These are phyloP conservation scores for Chelmon rostratus DNA, from an alignment of 2,797 vertebrate genomes.

Conservation along the genomic window DNA sequence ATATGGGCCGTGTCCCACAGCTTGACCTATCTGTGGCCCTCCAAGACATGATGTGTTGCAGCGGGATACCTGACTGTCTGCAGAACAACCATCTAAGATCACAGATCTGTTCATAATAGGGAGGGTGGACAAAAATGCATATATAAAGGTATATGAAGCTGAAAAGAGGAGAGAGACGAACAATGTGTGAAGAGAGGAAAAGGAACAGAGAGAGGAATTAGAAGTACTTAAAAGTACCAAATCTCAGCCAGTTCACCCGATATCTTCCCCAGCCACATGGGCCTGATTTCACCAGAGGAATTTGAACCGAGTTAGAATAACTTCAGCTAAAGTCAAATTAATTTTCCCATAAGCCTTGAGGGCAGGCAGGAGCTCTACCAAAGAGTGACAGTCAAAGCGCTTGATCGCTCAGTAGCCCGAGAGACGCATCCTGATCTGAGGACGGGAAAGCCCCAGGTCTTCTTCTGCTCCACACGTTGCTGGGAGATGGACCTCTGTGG, in stretches of 20 bases:
- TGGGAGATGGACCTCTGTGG: background rate
- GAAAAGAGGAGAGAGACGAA: background rate
- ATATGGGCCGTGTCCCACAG: background rate
- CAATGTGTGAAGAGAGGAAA: constrained; percentile 1
- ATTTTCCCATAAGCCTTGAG: constrained; percentile 4
- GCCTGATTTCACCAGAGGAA: background rate
- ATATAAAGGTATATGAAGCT: background rate
- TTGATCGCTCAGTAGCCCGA: background rate
- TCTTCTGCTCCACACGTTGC: constrained; percentile 13
- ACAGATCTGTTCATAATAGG: background rate
- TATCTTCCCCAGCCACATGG: no score
- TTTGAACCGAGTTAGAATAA: constrained; percentile 33
- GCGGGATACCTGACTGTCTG: constrained; percentile 1
- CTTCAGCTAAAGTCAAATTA: constrained; percentile 10
- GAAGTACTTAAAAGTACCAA: constrained; percentile 4
- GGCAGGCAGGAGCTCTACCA: background rate
- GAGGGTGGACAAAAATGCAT: background rate
- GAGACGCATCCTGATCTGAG: background rate
- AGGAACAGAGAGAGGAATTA: constrained; percentile 37
- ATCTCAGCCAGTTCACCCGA: no score
- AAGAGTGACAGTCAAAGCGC: constrained; percentile 21
- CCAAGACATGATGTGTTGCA: background rate
- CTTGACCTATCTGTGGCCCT: background rate
- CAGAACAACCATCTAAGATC: background rate
- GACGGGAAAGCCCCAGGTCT: background rate